Evolutionary conservation across 2,797 vertebrate genomes (phyloP).

Genomic region (Artibeus jamaicensis): DNA sequence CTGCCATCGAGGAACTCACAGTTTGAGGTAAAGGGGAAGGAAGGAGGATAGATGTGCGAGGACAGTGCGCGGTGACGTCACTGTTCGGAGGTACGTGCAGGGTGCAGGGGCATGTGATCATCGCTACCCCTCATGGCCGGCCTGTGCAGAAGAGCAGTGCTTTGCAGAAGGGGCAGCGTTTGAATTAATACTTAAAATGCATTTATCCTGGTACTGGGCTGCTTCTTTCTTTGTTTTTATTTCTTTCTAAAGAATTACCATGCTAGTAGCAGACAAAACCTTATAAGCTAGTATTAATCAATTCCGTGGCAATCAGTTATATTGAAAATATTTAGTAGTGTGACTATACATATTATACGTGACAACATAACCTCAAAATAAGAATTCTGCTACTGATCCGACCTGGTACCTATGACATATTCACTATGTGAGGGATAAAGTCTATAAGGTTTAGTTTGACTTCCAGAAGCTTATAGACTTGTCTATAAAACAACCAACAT

Average conservation of each 20-base stretch:
- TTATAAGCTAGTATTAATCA: slow-evolving; percentile 8
- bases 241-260: not conserved
- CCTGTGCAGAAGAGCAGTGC: not conserved
- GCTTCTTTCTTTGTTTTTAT: not conserved
- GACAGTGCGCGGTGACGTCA: not conserved
- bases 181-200: not conserved
- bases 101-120: not conserved
- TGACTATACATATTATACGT: not conserved
- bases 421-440: not conserved
- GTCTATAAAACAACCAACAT: slow-evolving; percentile 57
- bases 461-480: slow-evolving; percentile 51
- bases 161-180: not conserved
- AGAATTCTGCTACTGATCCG: not conserved
- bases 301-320: not conserved
- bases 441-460: slow-evolving; percentile 26
- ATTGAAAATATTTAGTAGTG: not conserved
- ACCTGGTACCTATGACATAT: not conserved
- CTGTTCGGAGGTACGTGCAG: not conserved
- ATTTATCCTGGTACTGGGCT: not conserved
- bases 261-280: not conserved
- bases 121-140: not conserved
- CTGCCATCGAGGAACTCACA: not conserved
- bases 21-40: not conserved
- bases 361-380: slow-evolving; percentile 30
- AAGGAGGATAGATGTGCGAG: not conserved